These are phyloP conservation scores for Hepsetus odoe DNA, from an alignment of 2,113 vertebrate species.

Conservation along the genomic window DNA sequence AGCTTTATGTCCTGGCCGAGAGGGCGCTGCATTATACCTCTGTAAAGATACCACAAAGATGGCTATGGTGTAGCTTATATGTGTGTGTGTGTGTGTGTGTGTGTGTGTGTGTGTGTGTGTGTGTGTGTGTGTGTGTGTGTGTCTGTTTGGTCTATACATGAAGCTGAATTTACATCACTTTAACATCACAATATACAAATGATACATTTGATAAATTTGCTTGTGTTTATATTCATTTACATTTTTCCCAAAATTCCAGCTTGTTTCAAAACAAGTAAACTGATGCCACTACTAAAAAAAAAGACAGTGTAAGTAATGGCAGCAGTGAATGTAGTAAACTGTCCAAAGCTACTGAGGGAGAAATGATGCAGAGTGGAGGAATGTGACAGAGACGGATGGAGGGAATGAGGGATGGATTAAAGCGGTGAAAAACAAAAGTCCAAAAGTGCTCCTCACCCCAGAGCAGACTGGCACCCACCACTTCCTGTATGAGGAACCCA, in stretches of 20 bases:
- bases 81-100: no score
- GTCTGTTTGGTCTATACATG: no score
- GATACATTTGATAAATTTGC: no score
- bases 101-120: no score
- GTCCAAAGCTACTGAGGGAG: conserved; percentile 39
- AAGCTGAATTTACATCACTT: no score
- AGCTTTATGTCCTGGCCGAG: conserved; percentile 47
- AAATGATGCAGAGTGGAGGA: conserved; percentile 44
- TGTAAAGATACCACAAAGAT: no score
- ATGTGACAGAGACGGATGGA: conserved; percentile 48
- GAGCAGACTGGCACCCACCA: conserved; percentile 51
- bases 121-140: no score
- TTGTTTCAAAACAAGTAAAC: conserved; percentile 9
- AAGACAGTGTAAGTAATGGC: not conserved
- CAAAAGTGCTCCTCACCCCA: conserved; percentile 35
- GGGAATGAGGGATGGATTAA: conserved; percentile 43
- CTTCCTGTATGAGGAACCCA: conserved; percentile 9
- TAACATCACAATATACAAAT: no score
- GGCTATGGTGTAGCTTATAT: no score
- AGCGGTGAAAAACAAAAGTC: conserved; percentile 21
- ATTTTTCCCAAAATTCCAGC: not conserved
- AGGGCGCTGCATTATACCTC: not conserved
- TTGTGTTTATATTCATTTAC: no score
- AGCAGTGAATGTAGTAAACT: not conserved
- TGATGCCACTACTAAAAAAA: no score